Evolutionary conservation across 1,140 invertebrate species (phyloP).

Genomic region (Ptiloglossa arizonensis): DNA sequence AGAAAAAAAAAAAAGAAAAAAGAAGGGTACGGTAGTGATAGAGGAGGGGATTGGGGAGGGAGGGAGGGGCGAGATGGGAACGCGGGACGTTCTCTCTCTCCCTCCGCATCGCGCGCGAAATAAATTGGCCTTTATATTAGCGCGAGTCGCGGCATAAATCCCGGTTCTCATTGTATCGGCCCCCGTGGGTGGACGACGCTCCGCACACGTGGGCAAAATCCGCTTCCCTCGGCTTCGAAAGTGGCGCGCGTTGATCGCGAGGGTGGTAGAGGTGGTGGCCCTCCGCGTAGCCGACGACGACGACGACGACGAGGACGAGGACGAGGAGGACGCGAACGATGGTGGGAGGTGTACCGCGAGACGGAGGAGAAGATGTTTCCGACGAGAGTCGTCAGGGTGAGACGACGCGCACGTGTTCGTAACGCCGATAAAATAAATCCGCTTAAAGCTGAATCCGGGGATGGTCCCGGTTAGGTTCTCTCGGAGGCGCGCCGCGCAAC

Average conservation of each 20-base stretch:
- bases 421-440: constrained; percentile 55
- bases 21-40: not conserved
- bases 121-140: constrained; percentile 78
- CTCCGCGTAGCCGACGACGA: too few relatives aligned
- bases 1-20: not conserved
- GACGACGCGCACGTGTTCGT: constrained; percentile 37
- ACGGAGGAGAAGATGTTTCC: not conserved
- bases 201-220: constrained; percentile 73
- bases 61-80: constrained; percentile 12
- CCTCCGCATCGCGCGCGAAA: constrained; percentile 56
- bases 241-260: constrained; percentile 57
- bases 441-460: constrained; percentile 42
- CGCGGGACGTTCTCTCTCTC: constrained; percentile 15
- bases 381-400: constrained; percentile 18
- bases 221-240: constrained; percentile 61
- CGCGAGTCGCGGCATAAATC: constrained; percentile 76
- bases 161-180: constrained; percentile 74
- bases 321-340: not conserved
- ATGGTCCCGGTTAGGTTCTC: constrained; percentile 31
- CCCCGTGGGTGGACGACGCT: constrained; percentile 70
- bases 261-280: constrained; percentile 53
- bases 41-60: not conserved
- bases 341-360: not conserved
- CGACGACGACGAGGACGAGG: too few relatives aligned
- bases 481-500: not conserved